A percentile compares a stretch with the other conserved stretches of the same genome.
These are phyloP conservation scores for Nephrotoma guestfalica DNA, from an alignment of 2,888 invertebrate species.

Conservation along the genomic window DNA sequence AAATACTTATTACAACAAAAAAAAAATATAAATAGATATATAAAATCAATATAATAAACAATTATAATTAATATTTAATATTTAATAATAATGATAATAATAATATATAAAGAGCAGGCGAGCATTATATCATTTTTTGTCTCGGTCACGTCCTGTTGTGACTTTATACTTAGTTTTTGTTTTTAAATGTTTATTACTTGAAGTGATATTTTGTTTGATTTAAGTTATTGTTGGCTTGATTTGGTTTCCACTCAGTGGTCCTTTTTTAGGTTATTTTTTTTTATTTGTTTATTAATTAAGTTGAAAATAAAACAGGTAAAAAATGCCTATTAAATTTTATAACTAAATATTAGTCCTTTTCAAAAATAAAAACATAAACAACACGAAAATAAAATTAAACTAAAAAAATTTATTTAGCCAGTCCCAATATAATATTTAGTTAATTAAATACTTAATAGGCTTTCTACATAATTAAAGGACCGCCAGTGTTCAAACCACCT, in stretches of 20 bases:
- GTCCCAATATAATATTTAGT: not conserved
- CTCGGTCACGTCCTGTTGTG: slow-evolving; percentile 56
- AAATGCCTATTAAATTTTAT: not conserved
- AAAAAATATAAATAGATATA: not conserved
- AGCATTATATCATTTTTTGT: slow-evolving; percentile 24
- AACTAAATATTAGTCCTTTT: slow-evolving; percentile 1
- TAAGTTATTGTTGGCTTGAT: slow-evolving; percentile 35
- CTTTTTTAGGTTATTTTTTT: slow-evolving; percentile 22
- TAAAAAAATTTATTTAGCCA: not conserved
- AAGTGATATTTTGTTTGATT: slow-evolving; percentile 10
- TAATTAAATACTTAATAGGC: not conserved
- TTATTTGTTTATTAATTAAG: not conserved
- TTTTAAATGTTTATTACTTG: not conserved
- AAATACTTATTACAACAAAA: not conserved
- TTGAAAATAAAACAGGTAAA: not conserved
- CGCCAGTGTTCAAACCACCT: not conserved
- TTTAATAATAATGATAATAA: not conserved
- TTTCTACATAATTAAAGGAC: not conserved
- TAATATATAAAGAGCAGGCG: slow-evolving; percentile 17
- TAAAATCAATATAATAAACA: not conserved
- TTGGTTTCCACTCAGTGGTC: slow-evolving; percentile 66
- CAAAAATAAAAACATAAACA: not conserved
- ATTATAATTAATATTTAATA: not conserved
- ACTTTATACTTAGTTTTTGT: slow-evolving; percentile 33
- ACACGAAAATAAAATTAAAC: not conserved